These are phyloP conservation scores for Macquaria australasica DNA, from an alignment of 2,113 vertebrate genomes.

Conservation along the genomic window DNA sequence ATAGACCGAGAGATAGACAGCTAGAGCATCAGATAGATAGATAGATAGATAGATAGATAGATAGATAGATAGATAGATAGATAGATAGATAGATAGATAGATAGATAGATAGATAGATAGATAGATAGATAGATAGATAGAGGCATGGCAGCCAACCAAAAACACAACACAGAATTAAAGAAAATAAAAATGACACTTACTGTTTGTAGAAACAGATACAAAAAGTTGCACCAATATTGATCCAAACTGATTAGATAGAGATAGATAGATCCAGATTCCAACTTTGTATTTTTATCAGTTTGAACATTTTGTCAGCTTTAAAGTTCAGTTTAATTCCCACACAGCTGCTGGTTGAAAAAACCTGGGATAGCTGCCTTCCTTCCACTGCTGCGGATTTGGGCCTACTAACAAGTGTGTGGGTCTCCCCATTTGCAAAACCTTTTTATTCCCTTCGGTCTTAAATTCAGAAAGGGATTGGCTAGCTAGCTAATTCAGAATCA, in stretches of 20 bases:
- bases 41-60: too few relatives aligned
- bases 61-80: neutral
- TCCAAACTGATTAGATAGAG: too few relatives aligned
- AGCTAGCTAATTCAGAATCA: neutral
- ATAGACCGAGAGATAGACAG: too few relatives aligned
- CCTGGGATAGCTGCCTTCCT: neutral
- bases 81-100: neutral
- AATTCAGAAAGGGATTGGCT: neutral
- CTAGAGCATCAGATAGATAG: too few relatives aligned
- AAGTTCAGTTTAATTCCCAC: neutral
- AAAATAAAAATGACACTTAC: neutral
- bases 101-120: too few relatives aligned
- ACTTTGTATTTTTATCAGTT: neutral
- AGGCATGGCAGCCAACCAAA: neutral
- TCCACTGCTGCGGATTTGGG: neutral
- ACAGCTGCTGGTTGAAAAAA: neutral
- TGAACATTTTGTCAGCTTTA: neutral
- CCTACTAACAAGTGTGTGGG: neutral
- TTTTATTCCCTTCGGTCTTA: neutral
- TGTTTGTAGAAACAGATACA: conserved; percentile 1
- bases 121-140: neutral
- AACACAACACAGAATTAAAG: neutral
- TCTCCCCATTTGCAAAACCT: neutral
- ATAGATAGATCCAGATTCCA: neutral
- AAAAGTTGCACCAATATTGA: too few relatives aligned